Evolutionary conservation across 2,888 invertebrate genomes (phyloP).

Genomic region (Lottia scabra): DNA sequence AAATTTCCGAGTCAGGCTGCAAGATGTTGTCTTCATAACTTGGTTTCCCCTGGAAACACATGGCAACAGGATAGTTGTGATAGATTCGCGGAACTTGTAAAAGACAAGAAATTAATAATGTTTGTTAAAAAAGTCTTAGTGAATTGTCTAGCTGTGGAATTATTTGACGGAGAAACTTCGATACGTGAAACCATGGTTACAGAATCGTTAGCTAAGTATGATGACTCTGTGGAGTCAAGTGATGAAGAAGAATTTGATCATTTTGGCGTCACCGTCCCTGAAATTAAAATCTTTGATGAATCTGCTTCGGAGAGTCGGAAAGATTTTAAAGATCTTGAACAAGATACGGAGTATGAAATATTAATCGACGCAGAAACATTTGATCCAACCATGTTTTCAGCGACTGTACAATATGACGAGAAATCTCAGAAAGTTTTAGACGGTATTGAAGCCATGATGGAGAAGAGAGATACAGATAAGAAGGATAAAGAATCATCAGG

Average conservation of each 20-base stretch:
- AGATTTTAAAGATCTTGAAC: neutral
- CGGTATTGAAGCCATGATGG: conserved; percentile 24
- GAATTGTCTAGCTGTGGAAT: conserved; percentile 14
- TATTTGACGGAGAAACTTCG: conserved; percentile 22
- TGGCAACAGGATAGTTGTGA: conserved; percentile 35
- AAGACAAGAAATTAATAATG: conserved; percentile 28
- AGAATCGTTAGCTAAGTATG: conserved; percentile 4
- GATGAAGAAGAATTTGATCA: conserved; percentile 5
- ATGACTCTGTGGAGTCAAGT: neutral
- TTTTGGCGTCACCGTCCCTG: neutral
- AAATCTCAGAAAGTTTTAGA: conserved; percentile 2
- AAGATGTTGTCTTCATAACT: conserved; percentile 43
- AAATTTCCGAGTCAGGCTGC: conserved; percentile 54
- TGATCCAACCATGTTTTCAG: neutral
- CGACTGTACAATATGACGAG: neutral
- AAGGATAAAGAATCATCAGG: conserved; percentile 71
- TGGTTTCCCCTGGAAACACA: conserved; percentile 27
- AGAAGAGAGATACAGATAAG: conserved; percentile 20
- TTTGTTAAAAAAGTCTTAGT: conserved; percentile 10
- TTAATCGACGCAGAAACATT: neutral
- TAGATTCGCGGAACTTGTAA: conserved; percentile 35
- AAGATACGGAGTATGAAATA: neutral
- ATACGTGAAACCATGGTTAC: conserved; percentile 21
- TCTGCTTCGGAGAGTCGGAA: neutral
- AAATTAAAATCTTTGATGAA: conserved; percentile 12